Evolutionary conservation across 2,888 invertebrate genomes (phyloP).

Genomic region (Yponomeuta malinellus): DNA sequence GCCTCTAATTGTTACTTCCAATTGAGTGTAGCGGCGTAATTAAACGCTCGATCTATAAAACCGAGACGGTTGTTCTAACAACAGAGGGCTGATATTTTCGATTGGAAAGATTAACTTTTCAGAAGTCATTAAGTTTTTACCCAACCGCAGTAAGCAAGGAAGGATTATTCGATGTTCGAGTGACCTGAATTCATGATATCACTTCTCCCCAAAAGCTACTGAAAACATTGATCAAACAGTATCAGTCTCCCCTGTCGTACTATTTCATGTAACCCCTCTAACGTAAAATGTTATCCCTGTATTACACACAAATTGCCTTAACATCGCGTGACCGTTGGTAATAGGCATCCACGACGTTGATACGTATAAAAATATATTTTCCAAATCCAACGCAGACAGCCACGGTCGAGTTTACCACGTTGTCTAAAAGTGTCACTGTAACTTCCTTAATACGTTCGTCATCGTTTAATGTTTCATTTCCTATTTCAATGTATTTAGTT

Average conservation of each 20-base stretch:
- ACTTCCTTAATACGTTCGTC: neutral
- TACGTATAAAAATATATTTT: slow-evolving; percentile 11
- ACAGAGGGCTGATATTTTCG: no score
- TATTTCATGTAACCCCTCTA: neutral
- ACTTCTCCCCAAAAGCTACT: neutral
- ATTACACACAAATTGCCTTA: slow-evolving; percentile 11
- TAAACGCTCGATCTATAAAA: slow-evolving; percentile 4
- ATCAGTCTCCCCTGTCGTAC: slow-evolving; percentile 2
- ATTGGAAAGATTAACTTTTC: neutral
- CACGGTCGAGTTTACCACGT: neutral
- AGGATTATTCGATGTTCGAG: no score
- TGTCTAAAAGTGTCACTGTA: neutral
- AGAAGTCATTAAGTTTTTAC: neutral
- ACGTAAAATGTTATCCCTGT: slow-evolving; percentile 5
- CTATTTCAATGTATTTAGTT: neutral
- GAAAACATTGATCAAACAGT: slow-evolving; percentile 13
- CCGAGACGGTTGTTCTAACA: no score
- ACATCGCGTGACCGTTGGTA: slow-evolving; percentile 10
- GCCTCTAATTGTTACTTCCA: slow-evolving; percentile 7
- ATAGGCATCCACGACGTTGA: slow-evolving; percentile 3
- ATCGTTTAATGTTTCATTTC: neutral
- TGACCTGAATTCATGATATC: no score
- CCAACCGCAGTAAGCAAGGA: no score
- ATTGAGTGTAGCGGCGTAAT: neutral
- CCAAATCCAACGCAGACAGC: slow-evolving; percentile 4